phyloP scores from a whole-genome alignment of 2,113 vertebrate genomes.

The Plotosus lineatus region DNA sequence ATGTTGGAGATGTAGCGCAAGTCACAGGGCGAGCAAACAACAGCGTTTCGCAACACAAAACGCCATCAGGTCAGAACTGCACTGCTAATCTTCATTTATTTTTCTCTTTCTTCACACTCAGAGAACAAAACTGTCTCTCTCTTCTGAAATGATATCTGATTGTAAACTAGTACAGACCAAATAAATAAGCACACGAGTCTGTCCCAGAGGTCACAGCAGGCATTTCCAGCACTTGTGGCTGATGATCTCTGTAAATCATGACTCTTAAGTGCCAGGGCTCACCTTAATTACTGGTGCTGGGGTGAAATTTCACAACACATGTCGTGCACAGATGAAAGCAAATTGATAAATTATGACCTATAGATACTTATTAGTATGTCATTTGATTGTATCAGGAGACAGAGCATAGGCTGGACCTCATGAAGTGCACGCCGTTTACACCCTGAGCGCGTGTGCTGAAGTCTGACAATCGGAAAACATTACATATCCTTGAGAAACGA shows the following conservation, averaged over 20 bases:
- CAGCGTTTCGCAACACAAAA: constrained; percentile 2
- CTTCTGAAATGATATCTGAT: constrained; percentile 49
- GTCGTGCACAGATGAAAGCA: constrained; percentile 57
- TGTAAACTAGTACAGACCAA: constrained; percentile 52
- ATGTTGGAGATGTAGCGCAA: neutral
- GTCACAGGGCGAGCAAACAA: constrained; percentile 41
- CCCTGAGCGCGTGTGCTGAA: neutral
- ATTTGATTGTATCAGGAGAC: too few relatives aligned
- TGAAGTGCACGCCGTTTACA: constrained; percentile 51
- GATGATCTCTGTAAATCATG: constrained; percentile 57
- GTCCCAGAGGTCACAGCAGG: constrained; percentile 54
- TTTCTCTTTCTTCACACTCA: neutral
- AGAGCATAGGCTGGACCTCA: constrained; percentile 17
- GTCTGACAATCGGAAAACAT: constrained; percentile 1
- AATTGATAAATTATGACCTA: constrained; percentile 58
- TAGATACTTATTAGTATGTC: constrained; percentile 53
- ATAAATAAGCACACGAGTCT: constrained; percentile 53
- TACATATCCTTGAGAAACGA: neutral
- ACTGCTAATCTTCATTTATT: constrained; percentile 29
- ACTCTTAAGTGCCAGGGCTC: constrained; percentile 48
- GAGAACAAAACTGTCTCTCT: constrained; percentile 37
- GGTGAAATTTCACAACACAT: constrained; percentile 55
- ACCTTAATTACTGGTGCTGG: constrained; percentile 59
- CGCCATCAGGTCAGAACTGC: constrained; percentile 44
- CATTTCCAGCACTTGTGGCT: constrained; percentile 38